Base-by-base conservation (phyloP, 2,888 invertebrate genomes). In the Malacosoma neustria region DNA sequence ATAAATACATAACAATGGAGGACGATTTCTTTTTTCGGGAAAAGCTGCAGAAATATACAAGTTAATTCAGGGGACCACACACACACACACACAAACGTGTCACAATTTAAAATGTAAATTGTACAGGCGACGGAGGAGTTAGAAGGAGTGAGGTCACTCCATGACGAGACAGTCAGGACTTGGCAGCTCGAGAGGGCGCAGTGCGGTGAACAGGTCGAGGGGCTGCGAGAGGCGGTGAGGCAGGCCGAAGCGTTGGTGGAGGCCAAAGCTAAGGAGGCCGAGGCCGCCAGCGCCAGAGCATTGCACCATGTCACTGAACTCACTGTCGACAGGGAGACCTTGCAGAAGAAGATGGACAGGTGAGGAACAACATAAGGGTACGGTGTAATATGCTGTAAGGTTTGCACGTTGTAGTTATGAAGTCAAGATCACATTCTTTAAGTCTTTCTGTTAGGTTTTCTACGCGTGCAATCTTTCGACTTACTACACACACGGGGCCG, bases 111-210 rank as follows among this genome's bases (percentile, higher is more conserved):
- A 22, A 34, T 29, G 3, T 11, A 29, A 14, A 9, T 33, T 29
- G 3, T 0, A 0, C 54, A 82, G 79, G 84, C 84, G 1, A 76
- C 75, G 0, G 77, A 75, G n/a, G 85, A 86, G 50, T 45, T 87
- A 43, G 87, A 89, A 45, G 80, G 81, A 36, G 81, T 85, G 9
- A 74, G 80, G 0, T 84, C 87, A 1, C 56, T 89, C 31, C 84
- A 85, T 65, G 81, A 84, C 54, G 86, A 87, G 63, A 84, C 85
- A 4, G 63, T 84, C 2, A 61, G 72, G n/a, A 38, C 65, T 41
- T 81, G 81, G 79, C 71, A 65, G 30, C 39, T 48, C 3, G 57
- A 68, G 35, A 41, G 13, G 1, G 43, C 39, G 3, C 59, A 61
- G 12, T 39, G 43, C 7, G 44, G 15, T 1, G 35, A 38, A 34